These are phyloP conservation scores for Sigmodon hispidus DNA, from an alignment of 2,113 vertebrate species.

Conservation along the genomic window DNA sequence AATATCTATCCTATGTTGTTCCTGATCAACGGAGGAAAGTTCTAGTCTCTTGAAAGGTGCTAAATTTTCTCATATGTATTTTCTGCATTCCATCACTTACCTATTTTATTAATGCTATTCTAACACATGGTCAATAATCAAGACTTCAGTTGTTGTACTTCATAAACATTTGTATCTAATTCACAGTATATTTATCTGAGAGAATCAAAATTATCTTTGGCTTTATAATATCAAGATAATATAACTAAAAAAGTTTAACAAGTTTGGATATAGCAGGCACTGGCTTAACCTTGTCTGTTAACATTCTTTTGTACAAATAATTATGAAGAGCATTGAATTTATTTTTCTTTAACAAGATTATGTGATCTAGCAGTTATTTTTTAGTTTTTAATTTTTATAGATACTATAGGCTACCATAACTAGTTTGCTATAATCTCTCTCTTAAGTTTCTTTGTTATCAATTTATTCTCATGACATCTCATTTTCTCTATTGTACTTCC, in stretches of 20 bases:
- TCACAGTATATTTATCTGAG: background rate
- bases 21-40: background rate
- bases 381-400: constrained; percentile 15
- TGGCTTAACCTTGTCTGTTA: constrained; percentile 17
- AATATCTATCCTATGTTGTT: background rate
- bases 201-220: background rate
- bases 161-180: background rate
- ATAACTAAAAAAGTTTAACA: constrained; percentile 30
- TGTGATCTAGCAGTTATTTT: background rate
- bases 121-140: background rate
- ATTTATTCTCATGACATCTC: background rate
- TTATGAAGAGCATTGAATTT: background rate
- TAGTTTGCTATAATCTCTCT: background rate
- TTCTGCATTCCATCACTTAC: background rate
- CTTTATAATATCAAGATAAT: background rate
- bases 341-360: constrained; percentile 16
- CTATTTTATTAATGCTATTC: constrained; percentile 4
- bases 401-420: background rate
- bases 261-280: constrained; percentile 3
- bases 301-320: constrained; percentile 15
- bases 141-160: constrained; percentile 7
- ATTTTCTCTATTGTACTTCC: constrained; percentile 11
- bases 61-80: background rate
- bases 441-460: background rate
- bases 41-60: background rate